Evolutionary conservation across 92 coral and sea anemone genomes (phyloP).

Genomic region (Parazoanthus darwini): DNA sequence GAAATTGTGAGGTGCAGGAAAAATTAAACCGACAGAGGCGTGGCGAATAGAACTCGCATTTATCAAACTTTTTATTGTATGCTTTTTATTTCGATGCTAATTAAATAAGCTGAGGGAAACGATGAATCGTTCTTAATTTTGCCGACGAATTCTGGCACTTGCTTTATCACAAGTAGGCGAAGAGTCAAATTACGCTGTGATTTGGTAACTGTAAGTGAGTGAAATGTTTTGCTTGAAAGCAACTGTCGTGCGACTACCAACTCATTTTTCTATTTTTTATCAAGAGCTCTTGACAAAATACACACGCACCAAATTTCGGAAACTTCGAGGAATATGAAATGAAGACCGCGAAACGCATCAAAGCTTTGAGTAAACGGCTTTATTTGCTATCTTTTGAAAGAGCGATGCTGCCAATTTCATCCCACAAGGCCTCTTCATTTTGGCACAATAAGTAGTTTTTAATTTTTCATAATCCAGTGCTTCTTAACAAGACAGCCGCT

Average conservation of each 20-base stretch:
- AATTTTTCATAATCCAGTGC: slow-evolving; percentile 74
- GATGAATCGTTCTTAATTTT: slow-evolving; percentile 66
- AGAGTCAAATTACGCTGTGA: slow-evolving; percentile 53
- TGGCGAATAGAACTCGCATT: slow-evolving; percentile 79
- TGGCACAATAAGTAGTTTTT: slow-evolving; percentile 63
- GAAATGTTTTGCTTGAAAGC: slow-evolving; percentile 24
- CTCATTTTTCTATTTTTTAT: background rate
- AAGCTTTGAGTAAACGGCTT: slow-evolving; percentile 33
- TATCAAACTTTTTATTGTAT: slow-evolving; percentile 77
- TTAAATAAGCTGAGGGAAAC: slow-evolving; percentile 87
- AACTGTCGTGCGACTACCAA: background rate
- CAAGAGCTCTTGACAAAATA: background rate
- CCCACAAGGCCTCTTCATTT: slow-evolving; percentile 47
- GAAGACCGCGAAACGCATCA: slow-evolving; percentile 20
- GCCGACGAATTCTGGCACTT: slow-evolving; percentile 70
- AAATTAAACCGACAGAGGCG: slow-evolving; percentile 71
- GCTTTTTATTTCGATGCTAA: slow-evolving; percentile 86
- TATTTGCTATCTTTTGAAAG: slow-evolving; percentile 40
- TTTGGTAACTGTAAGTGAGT: slow-evolving; percentile 18
- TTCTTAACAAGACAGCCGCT: slow-evolving; percentile 70
- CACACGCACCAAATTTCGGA: background rate
- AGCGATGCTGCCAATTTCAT: slow-evolving; percentile 27
- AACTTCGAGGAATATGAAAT: slow-evolving; percentile 31
- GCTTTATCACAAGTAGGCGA: slow-evolving; percentile 53
- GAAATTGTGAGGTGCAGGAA: slow-evolving; percentile 52